Percentiles rank a stretch among this genome's conserved stretches.
phyloP scores from a whole-genome alignment of 1,140 invertebrate species.

The Anastatus disparis region DNA sequence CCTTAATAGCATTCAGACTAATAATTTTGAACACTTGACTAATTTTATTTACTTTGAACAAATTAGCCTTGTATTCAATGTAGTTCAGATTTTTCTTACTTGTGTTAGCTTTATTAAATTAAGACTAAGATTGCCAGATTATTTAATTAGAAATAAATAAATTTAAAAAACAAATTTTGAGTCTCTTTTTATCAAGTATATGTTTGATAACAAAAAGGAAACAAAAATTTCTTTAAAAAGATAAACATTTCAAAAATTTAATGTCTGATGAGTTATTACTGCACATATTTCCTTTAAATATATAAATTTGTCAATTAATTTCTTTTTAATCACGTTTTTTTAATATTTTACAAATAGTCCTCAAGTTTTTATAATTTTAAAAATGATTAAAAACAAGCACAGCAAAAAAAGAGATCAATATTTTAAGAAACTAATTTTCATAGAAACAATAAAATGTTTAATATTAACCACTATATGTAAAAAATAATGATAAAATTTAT shows the following conservation, averaged over 20 bases:
- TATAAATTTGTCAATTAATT: conserved; percentile 9
- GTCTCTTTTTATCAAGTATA: too few species aligned
- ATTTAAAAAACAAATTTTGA: too few species aligned
- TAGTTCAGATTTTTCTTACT: too few species aligned
- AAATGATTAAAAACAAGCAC: conserved; percentile 25
- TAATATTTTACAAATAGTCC: background rate
- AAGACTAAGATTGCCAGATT: too few species aligned
- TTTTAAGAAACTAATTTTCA: conserved; percentile 23
- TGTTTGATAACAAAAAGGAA: too few species aligned
- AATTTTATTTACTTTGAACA: too few species aligned
- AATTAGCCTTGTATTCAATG: too few species aligned
- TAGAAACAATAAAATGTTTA: conserved; percentile 24
- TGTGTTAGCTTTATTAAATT: too few species aligned
- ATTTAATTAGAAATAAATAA: too few species aligned
- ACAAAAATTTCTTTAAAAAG: conserved; percentile 41
- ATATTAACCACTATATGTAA: conserved; percentile 30
- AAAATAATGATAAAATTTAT: conserved; percentile 40
- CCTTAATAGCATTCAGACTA: too few species aligned
- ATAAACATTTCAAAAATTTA: conserved; percentile 40
- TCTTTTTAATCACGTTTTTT: conserved; percentile 12
- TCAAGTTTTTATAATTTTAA: conserved; percentile 8
- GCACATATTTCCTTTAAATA: background rate
- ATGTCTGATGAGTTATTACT: conserved; percentile 23
- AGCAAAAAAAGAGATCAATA: conserved; percentile 8
- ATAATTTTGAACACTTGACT: too few species aligned